Base-by-base conservation (phyloP, 2,113 vertebrate species). In the Cyprinodon brontotheroides region DNA sequence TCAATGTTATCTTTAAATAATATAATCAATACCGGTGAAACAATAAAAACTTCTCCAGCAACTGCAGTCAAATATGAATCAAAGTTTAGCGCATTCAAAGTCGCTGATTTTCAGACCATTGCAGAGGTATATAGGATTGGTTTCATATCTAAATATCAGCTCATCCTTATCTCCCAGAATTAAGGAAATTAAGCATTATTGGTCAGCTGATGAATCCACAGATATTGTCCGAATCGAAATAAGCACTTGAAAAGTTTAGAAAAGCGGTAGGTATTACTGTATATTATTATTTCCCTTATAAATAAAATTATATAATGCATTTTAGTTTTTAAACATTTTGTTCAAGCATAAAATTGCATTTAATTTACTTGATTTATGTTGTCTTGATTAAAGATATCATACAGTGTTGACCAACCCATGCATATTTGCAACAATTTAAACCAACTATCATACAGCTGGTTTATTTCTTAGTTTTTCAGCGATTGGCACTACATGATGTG, bases 391-490 rank as follows among this genome's bases (percentile, higher is more conserved):
- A 41, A 15, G 20, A 8, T n/a, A 7, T 57, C 20, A 20, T 57
- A 57, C 17, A 15, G n/a, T 57, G 50, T 20, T 4, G 6, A 57
- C 17, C 17, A 3, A 20, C 50, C 20, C 50, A 57, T 57, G 50
- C 17, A 20, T 57, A 53, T 53, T 53, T 53, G 50, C 12, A 66
- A 13, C 29, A 64, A 61, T 81, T 64, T 61, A 50, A 1, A 64
- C 38, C 47, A 60, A 61, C 39, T 29, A 41, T 3, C n/a, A 14
- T 36, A 64, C 40, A 60, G 39, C 36, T 65, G 45, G n/a, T 50
- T 9, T 50, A 72, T 80, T 79, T 82, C 59, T 67, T 14, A 38
- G 72, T 75, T 43, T 83, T 77, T 73, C 68, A 71, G 45, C 73
- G 80, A 75, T 81, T 47, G 59, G 39, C 9, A 53, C 70, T 29